phyloP scores from a whole-genome alignment of 2,888 invertebrate genomes.

The Acholoe squamosa region DNA sequence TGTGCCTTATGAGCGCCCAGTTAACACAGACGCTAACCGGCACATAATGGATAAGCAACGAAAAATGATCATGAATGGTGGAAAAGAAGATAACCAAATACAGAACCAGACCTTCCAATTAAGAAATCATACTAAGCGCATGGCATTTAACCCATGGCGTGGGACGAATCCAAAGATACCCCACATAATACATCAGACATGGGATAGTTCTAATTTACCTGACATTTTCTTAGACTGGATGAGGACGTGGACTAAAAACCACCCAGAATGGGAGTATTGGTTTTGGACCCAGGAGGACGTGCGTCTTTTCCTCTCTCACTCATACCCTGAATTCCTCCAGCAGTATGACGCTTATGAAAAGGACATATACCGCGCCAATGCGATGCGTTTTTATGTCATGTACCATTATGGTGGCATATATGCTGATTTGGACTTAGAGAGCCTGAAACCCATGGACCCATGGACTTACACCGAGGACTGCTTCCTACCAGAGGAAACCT shows the following conservation, averaged over 20 bases:
- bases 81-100: too few relatives aligned
- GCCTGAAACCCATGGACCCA: conserved; percentile 67
- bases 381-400: conserved; percentile 70
- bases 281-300: conserved; percentile 81
- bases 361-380: conserved; percentile 68
- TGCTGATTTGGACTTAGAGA: conserved; percentile 70
- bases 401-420: conserved; percentile 71
- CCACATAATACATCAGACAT: conserved; percentile 71
- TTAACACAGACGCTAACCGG: too few relatives aligned
- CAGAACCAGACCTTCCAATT: too few relatives aligned
- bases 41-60: too few relatives aligned
- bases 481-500: conserved; percentile 69
- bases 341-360: conserved; percentile 67
- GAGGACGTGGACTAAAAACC: conserved; percentile 76
- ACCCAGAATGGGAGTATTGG: conserved; percentile 81
- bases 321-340: conserved; percentile 70
- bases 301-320: conserved; percentile 74
- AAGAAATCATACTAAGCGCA: too few relatives aligned
- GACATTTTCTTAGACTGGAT: conserved; percentile 68
- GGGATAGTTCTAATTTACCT: conserved; percentile 69
- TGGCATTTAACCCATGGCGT: background rate
- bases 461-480: conserved; percentile 67
- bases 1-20: too few relatives aligned
- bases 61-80: too few relatives aligned
- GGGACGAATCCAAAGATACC: conserved; percentile 65